Evolutionary conservation across 2,888 invertebrate species (phyloP).

Genomic region (Dorcus hopei): DNA sequence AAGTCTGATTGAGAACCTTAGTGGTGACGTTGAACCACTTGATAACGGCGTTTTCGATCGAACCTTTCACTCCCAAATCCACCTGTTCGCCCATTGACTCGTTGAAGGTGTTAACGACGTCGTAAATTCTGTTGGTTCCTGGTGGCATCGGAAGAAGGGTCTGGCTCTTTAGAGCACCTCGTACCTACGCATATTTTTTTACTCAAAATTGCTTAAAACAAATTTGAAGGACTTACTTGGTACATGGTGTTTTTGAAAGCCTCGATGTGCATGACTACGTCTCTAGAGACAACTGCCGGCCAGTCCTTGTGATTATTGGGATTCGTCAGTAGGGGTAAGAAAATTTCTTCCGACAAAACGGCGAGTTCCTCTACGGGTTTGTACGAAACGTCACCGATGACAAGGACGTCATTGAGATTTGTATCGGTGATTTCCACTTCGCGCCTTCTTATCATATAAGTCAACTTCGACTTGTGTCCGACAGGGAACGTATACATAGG

Average conservation of each 20-base stretch:
- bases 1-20: slow-evolving; percentile 74
- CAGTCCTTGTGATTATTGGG: slow-evolving; percentile 67
- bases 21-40: slow-evolving; percentile 73
- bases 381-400: slow-evolving; percentile 70
- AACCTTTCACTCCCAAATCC: slow-evolving; percentile 71
- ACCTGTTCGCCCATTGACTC: slow-evolving; percentile 54
- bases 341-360: slow-evolving; percentile 67
- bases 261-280: slow-evolving; percentile 68
- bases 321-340: slow-evolving; percentile 70
- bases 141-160: slow-evolving; percentile 84
- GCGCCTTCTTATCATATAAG: slow-evolving; percentile 73
- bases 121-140: slow-evolving; percentile 66
- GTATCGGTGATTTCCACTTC: slow-evolving; percentile 60
- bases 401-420: slow-evolving; percentile 55
- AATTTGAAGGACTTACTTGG: slow-evolving; percentile 47
- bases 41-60: slow-evolving; percentile 80
- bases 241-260: slow-evolving; percentile 67
- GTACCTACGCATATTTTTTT: slow-evolving; percentile 47
- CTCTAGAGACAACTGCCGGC: slow-evolving; percentile 70
- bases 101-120: slow-evolving; percentile 54
- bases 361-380: slow-evolving; percentile 69
- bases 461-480: slow-evolving; percentile 61
- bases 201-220: too few relatives aligned
- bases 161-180: slow-evolving; percentile 81
- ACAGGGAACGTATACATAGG: slow-evolving; percentile 63